These are phyloP conservation scores for Toxotes jaculatrix DNA, from an alignment of 2,113 vertebrate genomes.

Conservation along the genomic window DNA sequence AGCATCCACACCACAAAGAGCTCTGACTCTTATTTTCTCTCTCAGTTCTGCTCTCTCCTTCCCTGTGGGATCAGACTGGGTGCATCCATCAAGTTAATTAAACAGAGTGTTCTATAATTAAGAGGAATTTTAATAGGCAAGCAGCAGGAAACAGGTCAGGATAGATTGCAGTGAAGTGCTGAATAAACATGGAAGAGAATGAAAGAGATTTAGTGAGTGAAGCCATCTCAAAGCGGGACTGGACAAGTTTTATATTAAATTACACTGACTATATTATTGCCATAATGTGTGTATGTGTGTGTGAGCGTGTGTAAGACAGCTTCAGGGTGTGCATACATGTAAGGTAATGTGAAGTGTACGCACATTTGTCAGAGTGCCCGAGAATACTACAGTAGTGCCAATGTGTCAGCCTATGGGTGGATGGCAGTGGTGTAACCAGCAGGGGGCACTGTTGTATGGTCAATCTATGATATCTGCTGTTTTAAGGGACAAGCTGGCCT, in stretches of 20 bases:
- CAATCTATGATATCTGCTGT: slow-evolving; percentile 6
- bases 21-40: slow-evolving; percentile 53
- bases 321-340: neutral
- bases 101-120: slow-evolving; percentile 82
- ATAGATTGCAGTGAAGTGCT: slow-evolving; percentile 75
- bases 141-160: slow-evolving; percentile 77
- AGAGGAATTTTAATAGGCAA: slow-evolving; percentile 80
- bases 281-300: neutral
- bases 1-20: slow-evolving; percentile 47
- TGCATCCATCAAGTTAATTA: slow-evolving; percentile 82
- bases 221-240: slow-evolving; percentile 53
- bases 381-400: neutral
- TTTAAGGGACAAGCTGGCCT: slow-evolving; percentile 1
- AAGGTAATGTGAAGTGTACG: neutral
- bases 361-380: neutral
- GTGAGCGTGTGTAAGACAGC: too few species aligned
- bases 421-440: slow-evolving; percentile 46
- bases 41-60: slow-evolving; percentile 49
- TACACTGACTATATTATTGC: slow-evolving; percentile 18
- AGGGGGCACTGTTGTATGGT: slow-evolving; percentile 82
- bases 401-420: neutral
- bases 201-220: slow-evolving; percentile 69
- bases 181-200: slow-evolving; percentile 76
- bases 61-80: slow-evolving; percentile 70
- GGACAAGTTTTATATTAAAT: slow-evolving; percentile 55